These are phyloP conservation scores for Micromys minutus DNA, from an alignment of 2,113 vertebrate species.

Conservation along the genomic window DNA sequence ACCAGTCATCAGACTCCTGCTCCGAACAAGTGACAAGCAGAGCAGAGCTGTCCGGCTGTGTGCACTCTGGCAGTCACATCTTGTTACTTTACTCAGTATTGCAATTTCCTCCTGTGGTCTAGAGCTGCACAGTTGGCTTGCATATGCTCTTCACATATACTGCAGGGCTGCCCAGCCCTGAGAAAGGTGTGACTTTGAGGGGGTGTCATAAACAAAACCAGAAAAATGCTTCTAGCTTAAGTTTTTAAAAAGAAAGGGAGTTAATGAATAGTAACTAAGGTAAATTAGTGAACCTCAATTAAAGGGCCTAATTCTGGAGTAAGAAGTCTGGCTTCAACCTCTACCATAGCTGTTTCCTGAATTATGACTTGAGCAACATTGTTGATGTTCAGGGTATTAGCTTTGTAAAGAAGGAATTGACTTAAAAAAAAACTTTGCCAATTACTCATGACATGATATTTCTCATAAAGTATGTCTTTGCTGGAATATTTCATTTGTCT, in stretches of 20 bases:
- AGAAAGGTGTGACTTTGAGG: neutral
- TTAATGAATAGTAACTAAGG: neutral
- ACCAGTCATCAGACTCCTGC: neutral
- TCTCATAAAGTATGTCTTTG: neutral
- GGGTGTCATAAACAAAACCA: neutral
- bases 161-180: neutral
- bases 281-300: neutral
- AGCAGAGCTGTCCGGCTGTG: neutral
- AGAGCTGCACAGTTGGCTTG: slow-evolving; percentile 32
- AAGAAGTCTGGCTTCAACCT: neutral
- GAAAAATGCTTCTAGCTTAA: neutral
- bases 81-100: too few relatives aligned
- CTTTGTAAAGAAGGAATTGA: neutral
- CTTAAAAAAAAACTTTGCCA: neutral
- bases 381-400: neutral
- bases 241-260: neutral
- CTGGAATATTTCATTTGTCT: neutral
- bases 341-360: neutral
- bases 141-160: slow-evolving; percentile 42
- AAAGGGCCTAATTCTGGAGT: neutral
- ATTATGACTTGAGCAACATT: neutral
- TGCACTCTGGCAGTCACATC: too few relatives aligned
- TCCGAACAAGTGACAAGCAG: slow-evolving; percentile 42
- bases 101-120: neutral
- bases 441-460: neutral